Evolutionary conservation across 2,797 vertebrate genomes (phyloP), one percentile per base, ranked within the genome.

Genomic region (Hypotaenidia philippensis): DNA sequence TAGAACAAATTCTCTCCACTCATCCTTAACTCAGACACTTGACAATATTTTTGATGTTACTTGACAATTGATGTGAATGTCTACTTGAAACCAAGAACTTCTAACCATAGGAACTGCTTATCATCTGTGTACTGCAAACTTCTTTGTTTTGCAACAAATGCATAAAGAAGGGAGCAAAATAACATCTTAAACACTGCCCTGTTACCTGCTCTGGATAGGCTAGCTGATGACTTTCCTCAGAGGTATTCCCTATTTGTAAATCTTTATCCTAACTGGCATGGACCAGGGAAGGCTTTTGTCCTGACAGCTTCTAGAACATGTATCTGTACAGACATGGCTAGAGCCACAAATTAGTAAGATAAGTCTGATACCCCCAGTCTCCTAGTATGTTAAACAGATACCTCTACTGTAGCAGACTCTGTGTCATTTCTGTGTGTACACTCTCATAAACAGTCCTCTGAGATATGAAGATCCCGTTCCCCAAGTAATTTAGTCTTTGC

Each of bases 141-240:
- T 8, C 55, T 61, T 61, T 57, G 38, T 31, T 85, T 83, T 74
- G 31, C 25, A 61, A 3, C 29, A 40, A 29, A 36, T 66, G 3
- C 31, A 9, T 15, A 36, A 25, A 21, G 26, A 88, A 56, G 16
- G 17, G 31, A 41, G 32, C 65, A 50, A 55, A 79, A 80, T 25
- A 74, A 16, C 6, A 40, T 29, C 15, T 55, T 60, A 71, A 77
- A 38, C 13, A 25, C 16, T 92, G n/a, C 4, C n/a, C 10, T 31
- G 5, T 71, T 77, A 15, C 17, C 11, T 3, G 0, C 18, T 74
- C 1, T 34, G 84, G n/a, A n/a, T 68, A 12, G 1, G 2, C 29
- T 65, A 40, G 32, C 45, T 41, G 36, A 1, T 49, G 31, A 40
- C 23, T 82, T 87, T 41, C 2, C 60, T 78, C 18, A 52, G 22